Base-by-base conservation (phyloP, 2,113 vertebrate genomes). In the Micromys minutus region DNA sequence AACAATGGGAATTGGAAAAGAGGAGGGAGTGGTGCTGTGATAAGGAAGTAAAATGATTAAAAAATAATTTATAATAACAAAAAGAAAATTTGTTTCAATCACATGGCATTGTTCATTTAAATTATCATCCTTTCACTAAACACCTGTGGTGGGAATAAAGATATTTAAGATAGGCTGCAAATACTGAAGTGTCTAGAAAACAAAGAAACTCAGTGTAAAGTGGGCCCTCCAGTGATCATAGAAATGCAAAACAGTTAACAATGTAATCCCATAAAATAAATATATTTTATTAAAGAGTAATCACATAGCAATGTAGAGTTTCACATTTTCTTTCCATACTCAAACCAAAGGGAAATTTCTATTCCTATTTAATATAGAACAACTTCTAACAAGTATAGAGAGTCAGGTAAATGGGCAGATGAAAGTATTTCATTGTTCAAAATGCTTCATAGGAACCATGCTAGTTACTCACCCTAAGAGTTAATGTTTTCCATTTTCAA, bases 41-140 rank as follows among this genome's bases (percentile, higher is more conserved):
- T 67, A 6, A 3, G 31, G 31, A 34, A 16, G 31, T 67, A 67
- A 67, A 34, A 67, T 34, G 65, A 67, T 67, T 34, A 34, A 34
- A 34, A 67, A 63, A 8, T 12, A 65, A 65, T 65, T 65, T 29
- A 63, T 31, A 3, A 1, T 22, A 9, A 63, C 11, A 63, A 63
- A 63, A 63, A 11, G 63, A 67, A 67, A 67, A 5, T 11, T 69
- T 65, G 36, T 69, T 76, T 39, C 21, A 80, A 71, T 67, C 26
- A 69, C 22, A 74, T 19, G 67, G 47, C 57, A 39, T 52, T 83
- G 72, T 91, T 93, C 83, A 94, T 74, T 96, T 72, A 42, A 59
- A 71, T 92, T 75, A 52, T 79, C 36, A 8, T 81, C 5, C 96
- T 90, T 39, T 5, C 3, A 45, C 2, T 57, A 94, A 81, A 36